Conservation (phyloP, 2,113 vertebrate genomes). For the Euleptes europaea region DNA sequence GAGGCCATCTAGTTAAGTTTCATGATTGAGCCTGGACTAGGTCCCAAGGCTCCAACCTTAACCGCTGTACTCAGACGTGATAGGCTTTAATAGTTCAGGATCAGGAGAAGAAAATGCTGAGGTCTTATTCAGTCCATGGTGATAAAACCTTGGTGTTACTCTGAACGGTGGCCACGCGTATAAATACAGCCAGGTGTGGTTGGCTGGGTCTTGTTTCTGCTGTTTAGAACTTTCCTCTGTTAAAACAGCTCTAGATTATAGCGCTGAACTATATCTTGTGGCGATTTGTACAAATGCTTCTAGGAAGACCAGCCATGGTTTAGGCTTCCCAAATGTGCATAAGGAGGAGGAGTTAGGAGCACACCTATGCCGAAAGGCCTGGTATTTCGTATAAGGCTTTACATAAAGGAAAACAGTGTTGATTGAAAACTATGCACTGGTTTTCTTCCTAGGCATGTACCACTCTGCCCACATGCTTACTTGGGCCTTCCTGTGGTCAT, state of each 20-base stretch:
- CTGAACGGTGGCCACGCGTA: neutral
- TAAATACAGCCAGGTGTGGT: neutral
- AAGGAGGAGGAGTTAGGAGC: too few relatives aligned
- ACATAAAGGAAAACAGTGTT: too few relatives aligned
- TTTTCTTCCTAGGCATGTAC: too few relatives aligned
- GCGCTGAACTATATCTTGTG: neutral
- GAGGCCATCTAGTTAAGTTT: neutral
- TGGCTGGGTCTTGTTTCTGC: neutral
- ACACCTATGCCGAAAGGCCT: neutral
- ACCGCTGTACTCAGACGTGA: too few relatives aligned
- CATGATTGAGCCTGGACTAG: neutral
- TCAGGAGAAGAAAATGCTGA: too few relatives aligned
- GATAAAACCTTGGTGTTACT: neutral
- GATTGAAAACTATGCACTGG: too few relatives aligned
- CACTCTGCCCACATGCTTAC: too few relatives aligned
- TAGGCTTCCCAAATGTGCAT: too few relatives aligned
- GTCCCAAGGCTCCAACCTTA: neutral
- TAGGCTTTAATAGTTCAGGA: too few relatives aligned
- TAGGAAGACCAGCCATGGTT: neutral
- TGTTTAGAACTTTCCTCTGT: neutral
- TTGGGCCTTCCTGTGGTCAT: too few relatives aligned
- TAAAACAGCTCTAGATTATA: neutral
- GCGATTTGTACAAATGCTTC: neutral
- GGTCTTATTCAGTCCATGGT: neutral
- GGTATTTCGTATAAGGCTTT: too few relatives aligned